Evolutionary conservation across 2,113 vertebrate species (phyloP), one percentile per base, ranked within the genome.

Genomic region (Danionella cerebrum): DNA sequence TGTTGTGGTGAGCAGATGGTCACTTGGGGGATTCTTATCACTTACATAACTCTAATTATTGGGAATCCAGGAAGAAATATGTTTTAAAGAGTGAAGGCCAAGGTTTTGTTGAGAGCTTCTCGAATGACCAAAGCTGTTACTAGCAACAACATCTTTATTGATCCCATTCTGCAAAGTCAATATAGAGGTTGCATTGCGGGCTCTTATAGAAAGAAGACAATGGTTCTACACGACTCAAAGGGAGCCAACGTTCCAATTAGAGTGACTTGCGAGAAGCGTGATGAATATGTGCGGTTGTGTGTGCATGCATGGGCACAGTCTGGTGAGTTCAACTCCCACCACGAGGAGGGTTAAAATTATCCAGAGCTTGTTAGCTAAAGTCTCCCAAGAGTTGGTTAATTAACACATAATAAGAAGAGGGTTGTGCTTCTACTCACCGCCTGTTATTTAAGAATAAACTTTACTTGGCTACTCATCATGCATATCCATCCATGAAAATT

Each of bases 351-450:
- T 84, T 83, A 83, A 83, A 85, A 80, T 82, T 60, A 88, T 82
- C 78, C 77, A 25, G 31, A 74, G 76, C 81, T 84, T 69, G 79
- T 87, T 83, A 87, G 81, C 78, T 81, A 79, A 84, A 82, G 71
- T 44, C 74, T 85, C 82, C 82, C 84, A 25, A 71, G 80, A 35
- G 83, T 66, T 82, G 59, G 74, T 79, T 89, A 84, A 87, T 88
- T 87, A 87, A 82, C 86, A 82, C 79, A 84, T 84, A 86, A 87
- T 80, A 81, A 78, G 79, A 84, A 76, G 73, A 29, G 10, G 80
- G 73, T 72, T 58, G 74, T 70, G 73, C 79, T 59, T 33, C 21
- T 76, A 79, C 83, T 77, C 73, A 78, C 77, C 80, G 76, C 59
- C 77, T 65, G 72, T 74, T 76, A 82, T 85, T 84, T 80, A 70